A percentile compares a stretch with the other conserved stretches of the same genome.
Evolutionary conservation across 2,888 invertebrate genomes (phyloP).

Genomic region (Macrosiphum euphorbiae): DNA sequence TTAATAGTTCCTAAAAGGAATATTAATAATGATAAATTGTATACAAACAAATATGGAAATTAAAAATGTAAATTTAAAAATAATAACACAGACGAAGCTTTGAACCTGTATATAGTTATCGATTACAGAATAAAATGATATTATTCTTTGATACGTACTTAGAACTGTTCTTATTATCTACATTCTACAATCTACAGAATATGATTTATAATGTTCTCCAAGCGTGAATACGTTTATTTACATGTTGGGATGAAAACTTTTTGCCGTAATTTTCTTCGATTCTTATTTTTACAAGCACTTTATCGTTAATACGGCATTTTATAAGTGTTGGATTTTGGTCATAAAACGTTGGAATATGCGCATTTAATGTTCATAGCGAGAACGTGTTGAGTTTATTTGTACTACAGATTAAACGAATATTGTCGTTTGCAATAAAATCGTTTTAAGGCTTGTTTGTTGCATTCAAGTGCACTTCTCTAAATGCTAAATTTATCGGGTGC

Average conservation of each 20-base stretch:
- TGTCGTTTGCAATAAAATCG: slow-evolving; percentile 30
- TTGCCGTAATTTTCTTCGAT: background rate
- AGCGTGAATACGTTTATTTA: background rate
- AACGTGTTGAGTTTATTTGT: slow-evolving; percentile 37
- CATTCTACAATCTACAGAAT: background rate
- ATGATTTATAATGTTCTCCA: background rate
- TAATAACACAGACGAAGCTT: background rate
- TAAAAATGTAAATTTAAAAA: background rate
- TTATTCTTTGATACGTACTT: background rate
- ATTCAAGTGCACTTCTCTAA: slow-evolving; percentile 29
- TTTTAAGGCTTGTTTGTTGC: slow-evolving; percentile 35
- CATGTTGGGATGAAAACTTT: background rate
- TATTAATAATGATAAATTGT: background rate
- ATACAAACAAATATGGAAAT: background rate
- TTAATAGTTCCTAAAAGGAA: background rate
- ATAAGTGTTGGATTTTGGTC: background rate
- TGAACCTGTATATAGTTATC: background rate
- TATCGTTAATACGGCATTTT: slow-evolving; percentile 22
- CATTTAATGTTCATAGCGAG: slow-evolving; percentile 19
- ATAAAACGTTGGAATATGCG: slow-evolving; percentile 16
- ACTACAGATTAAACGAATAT: slow-evolving; percentile 41
- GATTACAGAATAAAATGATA: background rate
- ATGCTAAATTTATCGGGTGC: slow-evolving; percentile 34
- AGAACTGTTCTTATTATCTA: background rate
- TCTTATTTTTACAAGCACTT: slow-evolving; percentile 20